Conservation (phyloP, 2,888 invertebrate genomes). For the Tenthredo distinguenda region DNA sequence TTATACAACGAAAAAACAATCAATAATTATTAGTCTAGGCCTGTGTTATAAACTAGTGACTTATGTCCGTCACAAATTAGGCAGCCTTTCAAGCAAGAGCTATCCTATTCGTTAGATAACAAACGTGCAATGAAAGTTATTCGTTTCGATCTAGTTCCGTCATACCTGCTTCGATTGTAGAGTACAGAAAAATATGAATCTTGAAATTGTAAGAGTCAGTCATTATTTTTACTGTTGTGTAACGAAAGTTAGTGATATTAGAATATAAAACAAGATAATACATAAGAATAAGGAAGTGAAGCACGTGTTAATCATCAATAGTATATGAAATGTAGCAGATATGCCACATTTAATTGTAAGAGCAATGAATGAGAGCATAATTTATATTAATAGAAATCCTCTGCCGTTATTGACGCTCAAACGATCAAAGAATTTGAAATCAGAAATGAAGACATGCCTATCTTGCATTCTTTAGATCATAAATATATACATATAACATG, state of each 20-base stretch:
- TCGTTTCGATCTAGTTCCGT: not conserved
- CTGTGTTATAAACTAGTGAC: not conserved
- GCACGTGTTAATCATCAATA: conserved; percentile 7
- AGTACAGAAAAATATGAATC: not conserved
- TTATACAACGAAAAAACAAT: not conserved
- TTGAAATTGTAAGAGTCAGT: conserved; percentile 3
- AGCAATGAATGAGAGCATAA: not conserved
- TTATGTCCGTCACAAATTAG: not conserved
- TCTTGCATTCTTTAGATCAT: conserved; percentile 30
- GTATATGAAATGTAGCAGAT: conserved; percentile 6
- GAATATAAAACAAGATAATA: conserved; percentile 18
- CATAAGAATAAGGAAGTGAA: not conserved
- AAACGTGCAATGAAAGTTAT: not conserved
- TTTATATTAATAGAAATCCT: conserved; percentile 34
- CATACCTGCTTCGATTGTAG: not conserved
- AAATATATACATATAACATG: conserved; percentile 51
- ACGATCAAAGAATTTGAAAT: conserved; percentile 8
- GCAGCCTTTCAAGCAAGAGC: not conserved
- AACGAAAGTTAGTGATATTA: conserved; percentile 7
- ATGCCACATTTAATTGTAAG: not conserved
- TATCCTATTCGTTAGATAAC: not conserved
- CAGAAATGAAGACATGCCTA: not conserved
- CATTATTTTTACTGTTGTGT: not conserved
- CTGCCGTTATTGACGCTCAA: conserved; percentile 17
- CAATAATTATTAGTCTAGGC: not conserved